Evolutionary conservation across 2,113 vertebrate genomes (phyloP).

Genomic region (Muntiacus muntjak): DNA sequence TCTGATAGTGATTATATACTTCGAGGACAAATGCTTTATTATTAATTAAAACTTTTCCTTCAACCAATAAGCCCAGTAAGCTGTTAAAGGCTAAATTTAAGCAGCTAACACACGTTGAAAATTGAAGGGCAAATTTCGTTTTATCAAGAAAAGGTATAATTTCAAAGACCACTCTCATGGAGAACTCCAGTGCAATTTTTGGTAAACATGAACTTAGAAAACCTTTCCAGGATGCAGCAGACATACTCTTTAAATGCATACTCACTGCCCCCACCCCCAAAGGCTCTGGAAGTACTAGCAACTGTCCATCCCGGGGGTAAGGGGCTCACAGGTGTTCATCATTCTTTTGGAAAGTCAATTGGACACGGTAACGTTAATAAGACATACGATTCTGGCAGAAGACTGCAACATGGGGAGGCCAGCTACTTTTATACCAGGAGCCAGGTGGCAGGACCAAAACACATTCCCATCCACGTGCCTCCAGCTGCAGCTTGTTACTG

Average conservation of each 20-base stretch:
- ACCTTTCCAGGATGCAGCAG: not conserved
- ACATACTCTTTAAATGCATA: accelerated
- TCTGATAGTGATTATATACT: accelerated
- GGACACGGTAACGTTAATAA: accelerated
- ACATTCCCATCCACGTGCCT: accelerated
- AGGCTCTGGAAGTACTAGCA: not conserved
- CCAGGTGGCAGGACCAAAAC: accelerated
- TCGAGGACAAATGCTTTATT: not conserved
- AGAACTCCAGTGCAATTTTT: not conserved
- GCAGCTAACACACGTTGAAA: not conserved
- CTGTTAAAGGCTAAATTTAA: not conserved
- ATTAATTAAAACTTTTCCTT: not conserved
- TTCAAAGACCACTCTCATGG: not conserved
- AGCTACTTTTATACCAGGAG: not conserved
- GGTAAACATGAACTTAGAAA: not conserved
- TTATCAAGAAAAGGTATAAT: not conserved
- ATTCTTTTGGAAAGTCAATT: not conserved
- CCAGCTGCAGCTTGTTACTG: accelerated
- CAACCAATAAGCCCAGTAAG: not conserved
- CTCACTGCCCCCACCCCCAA: accelerated
- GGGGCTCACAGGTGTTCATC: not conserved
- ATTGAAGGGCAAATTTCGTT: not conserved
- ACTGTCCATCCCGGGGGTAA: not conserved
- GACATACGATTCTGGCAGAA: accelerated
- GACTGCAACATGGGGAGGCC: accelerated